A percentile compares a stretch with the other conserved stretches of the same genome.
Conservation (phyloP, 2,888 invertebrate genomes). For the Nematopogon swammerdamellus region DNA sequence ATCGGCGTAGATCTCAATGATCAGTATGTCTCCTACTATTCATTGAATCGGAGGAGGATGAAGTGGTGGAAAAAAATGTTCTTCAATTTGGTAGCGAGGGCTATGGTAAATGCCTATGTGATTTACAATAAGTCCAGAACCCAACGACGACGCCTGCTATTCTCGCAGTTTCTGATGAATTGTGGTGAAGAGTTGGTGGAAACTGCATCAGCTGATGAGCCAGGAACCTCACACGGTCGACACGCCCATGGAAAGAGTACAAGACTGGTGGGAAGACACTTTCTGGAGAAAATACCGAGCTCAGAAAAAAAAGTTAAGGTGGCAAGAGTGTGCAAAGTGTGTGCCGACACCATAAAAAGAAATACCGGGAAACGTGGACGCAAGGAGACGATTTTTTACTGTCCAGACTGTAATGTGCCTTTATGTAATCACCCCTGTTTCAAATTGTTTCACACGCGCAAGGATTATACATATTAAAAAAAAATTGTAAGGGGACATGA, state of each 20-base stretch:
- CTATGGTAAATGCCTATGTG: constrained; percentile 11
- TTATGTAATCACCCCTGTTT: constrained; percentile 6
- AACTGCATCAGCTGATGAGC: neutral
- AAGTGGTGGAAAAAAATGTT: constrained; percentile 14
- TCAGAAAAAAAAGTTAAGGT: constrained; percentile 7
- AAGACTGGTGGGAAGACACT: constrained; percentile 7
- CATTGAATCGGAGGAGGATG: constrained; percentile 9
- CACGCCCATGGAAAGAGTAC: neutral
- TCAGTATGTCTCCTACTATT: constrained; percentile 9
- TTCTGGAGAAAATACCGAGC: constrained; percentile 7
- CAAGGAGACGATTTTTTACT: constrained; percentile 7
- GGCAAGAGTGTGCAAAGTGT: constrained; percentile 8
- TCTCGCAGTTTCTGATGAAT: constrained; percentile 1
- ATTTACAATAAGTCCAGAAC: constrained; percentile 4
- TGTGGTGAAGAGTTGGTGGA: constrained; percentile 1
- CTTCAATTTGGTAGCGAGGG: constrained; percentile 11
- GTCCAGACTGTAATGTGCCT: constrained; percentile 8
- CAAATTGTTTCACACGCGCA: constrained; percentile 6
- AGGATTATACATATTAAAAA: constrained; percentile 6
- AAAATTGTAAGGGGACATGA: neutral
- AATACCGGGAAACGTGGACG: constrained; percentile 5
- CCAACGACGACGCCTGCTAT: neutral
- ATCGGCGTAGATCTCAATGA: constrained; percentile 9
- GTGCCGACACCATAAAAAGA: constrained; percentile 6
- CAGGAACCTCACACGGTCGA: too few species aligned